phyloP scores from a whole-genome alignment of 2,113 vertebrate genomes.

The Istiophorus platypterus region DNA sequence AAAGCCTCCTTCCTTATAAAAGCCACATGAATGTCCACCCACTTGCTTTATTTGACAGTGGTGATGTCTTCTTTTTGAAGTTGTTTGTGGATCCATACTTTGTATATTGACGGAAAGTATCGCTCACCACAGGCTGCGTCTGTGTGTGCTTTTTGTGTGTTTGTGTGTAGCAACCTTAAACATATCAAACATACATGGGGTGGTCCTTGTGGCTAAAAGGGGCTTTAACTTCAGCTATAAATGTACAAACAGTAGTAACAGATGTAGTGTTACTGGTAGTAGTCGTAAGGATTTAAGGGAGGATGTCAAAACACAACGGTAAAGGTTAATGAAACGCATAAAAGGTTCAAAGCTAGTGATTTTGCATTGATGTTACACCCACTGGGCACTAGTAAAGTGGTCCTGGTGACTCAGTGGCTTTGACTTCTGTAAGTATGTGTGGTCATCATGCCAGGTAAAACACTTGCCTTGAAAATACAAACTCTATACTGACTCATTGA shows the following conservation, averaged over 20 bases:
- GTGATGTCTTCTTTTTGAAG: constrained; percentile 24
- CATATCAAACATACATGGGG: constrained; percentile 35
- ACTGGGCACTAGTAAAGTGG: constrained; percentile 39
- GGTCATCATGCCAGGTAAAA: constrained; percentile 14
- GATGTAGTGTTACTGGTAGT: neutral
- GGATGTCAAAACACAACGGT: neutral
- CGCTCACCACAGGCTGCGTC: neutral
- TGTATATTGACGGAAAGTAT: constrained; percentile 1
- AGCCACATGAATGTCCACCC: constrained; percentile 21
- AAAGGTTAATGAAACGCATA: constrained; percentile 4
- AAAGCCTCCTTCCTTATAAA: constrained; percentile 16
- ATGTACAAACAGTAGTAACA: neutral
- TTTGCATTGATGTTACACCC: constrained; percentile 20
- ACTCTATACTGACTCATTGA: constrained; percentile 57
- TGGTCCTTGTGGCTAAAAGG: constrained; percentile 46
- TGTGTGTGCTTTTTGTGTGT: neutral
- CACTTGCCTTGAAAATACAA: constrained; percentile 21
- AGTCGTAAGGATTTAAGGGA: neutral
- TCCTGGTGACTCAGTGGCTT: constrained; percentile 60
- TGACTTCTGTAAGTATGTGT: constrained; percentile 40
- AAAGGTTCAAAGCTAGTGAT: neutral
- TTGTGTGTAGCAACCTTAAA: constrained; percentile 24
- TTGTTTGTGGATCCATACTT: constrained; percentile 21
- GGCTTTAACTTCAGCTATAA: constrained; percentile 29
- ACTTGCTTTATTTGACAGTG: constrained; percentile 1